phyloP scores from a whole-genome alignment of 2,797 vertebrate genomes.

The Naso thynnoides region DNA sequence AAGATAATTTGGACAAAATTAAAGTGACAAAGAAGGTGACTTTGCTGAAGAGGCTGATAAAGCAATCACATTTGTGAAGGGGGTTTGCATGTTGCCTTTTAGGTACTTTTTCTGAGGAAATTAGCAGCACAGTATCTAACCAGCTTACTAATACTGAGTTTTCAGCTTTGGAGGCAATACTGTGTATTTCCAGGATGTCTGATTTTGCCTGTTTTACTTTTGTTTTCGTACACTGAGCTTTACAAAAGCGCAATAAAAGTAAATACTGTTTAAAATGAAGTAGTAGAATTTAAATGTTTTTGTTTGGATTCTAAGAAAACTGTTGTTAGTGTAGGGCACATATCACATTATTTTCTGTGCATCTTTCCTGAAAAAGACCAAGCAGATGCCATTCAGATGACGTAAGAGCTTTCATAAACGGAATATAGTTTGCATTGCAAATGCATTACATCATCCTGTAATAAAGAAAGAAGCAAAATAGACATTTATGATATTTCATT shows the following conservation, averaged over 20 bases:
- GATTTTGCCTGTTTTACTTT: neutral
- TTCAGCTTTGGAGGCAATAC: conserved; percentile 15
- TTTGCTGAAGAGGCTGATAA: conserved; percentile 35
- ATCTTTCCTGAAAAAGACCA: conserved; percentile 8
- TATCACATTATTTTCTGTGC: neutral
- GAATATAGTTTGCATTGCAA: neutral
- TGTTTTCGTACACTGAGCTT: neutral
- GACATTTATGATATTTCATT: neutral
- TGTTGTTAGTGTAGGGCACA: neutral
- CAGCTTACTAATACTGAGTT: conserved; percentile 10
- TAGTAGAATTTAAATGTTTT: too few species aligned
- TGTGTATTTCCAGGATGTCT: conserved; percentile 1
- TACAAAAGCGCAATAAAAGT: neutral
- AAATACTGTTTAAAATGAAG: too few species aligned
- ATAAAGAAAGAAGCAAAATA: neutral
- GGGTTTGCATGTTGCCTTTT: conserved; percentile 15
- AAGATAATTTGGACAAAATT: neutral
- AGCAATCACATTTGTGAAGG: conserved; percentile 30
- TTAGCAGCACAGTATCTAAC: neutral
- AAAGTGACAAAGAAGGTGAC: conserved; percentile 7
- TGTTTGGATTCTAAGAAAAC: conserved; percentile 8
- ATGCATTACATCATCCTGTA: conserved; percentile 3
- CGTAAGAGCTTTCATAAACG: conserved; percentile 5
- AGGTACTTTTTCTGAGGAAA: conserved; percentile 24
- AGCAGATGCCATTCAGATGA: neutral